Conservation (phyloP, 2,113 vertebrate species). For the Dissostichus mawsoni region DNA sequence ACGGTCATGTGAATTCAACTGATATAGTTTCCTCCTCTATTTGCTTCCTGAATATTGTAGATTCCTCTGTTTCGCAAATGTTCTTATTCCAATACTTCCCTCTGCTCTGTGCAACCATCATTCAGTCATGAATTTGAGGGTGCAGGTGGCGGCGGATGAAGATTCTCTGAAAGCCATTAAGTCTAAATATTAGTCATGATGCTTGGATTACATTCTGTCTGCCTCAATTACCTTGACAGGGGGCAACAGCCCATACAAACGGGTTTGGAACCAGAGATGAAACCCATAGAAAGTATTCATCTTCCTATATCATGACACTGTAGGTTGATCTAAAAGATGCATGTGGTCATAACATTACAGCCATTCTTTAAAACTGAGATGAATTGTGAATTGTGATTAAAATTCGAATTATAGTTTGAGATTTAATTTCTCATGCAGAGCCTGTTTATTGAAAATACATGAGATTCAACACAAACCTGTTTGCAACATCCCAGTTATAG, state of each 20-base stretch:
- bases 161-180: conserved; percentile 80
- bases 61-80: not conserved
- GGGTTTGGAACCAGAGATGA: conserved; percentile 26
- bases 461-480: conserved; percentile 7
- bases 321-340: not conserved
- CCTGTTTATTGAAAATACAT: conserved; percentile 16
- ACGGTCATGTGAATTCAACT: conserved; percentile 26
- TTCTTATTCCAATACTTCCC: not conserved
- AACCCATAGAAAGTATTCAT: conserved; percentile 30
- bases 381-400: not conserved
- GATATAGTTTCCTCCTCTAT: not conserved
- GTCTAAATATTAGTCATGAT: conserved; percentile 74
- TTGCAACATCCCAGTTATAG: conserved; percentile 22
- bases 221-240: conserved; percentile 72
- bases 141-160: conserved; percentile 71
- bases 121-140: conserved; percentile 42
- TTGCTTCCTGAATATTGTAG: not conserved
- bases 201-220: conserved; percentile 72
- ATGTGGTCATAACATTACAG: not conserved
- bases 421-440: not conserved
- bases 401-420: not conserved
- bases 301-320: not conserved
- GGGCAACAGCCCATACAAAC: conserved; percentile 46
- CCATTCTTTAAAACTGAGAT: not conserved
- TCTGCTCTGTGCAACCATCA: conserved; percentile 8